Base-by-base conservation (phyloP, 2,888 invertebrate genomes). In the Lepetodrilus schrolli region DNA sequence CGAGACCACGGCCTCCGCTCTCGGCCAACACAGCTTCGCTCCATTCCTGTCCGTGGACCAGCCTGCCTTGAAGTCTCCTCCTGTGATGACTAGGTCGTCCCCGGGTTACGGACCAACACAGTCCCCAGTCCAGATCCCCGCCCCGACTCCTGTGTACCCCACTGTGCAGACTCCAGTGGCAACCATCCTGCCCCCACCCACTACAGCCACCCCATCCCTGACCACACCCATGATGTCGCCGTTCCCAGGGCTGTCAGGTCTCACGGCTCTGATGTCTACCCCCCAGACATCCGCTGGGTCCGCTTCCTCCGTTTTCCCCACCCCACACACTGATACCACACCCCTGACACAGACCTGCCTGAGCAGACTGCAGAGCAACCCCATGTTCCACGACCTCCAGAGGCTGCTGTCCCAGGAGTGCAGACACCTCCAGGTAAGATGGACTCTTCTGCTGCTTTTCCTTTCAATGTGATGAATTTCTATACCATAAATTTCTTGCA, bases 351-450 rank as follows among this genome's bases (percentile, higher is more conserved):
- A 43, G 10, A 34, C 66, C 71, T 23, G 20, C 34, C 30, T 38
- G 70, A 7, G 80, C 80, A 76, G 81, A 26, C 78, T 84, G 17
- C 81, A 81, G 66, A 82, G 77, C 47, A 83, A 85, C 72, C 83
- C 85, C 17, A 82, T 85, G 80, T 83, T 85, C 72, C 66, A 76
- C n/a, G 85, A 85, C 30, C 73, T 85, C n/a, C 81, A 83, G 70
- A 75, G 76, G 26, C 65, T 82, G 0, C 80, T 83, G 0, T 73
- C 79, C 26, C 81, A 83, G 58, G 85, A 85, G 77, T 84, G 83
- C 71, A 68, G 77, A 23, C 80, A 82, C 76, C 80, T 83, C 76
- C 80, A 82, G 73, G 72, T 72, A 65, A 13, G 72, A 30, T n/a
- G n/a, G n/a, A n/a, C n/a, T n/a, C n/a, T n/a, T n/a, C n/a, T n/a